Base-by-base conservation (phyloP, 2,797 vertebrate genomes). In the Chelonia mydas region DNA sequence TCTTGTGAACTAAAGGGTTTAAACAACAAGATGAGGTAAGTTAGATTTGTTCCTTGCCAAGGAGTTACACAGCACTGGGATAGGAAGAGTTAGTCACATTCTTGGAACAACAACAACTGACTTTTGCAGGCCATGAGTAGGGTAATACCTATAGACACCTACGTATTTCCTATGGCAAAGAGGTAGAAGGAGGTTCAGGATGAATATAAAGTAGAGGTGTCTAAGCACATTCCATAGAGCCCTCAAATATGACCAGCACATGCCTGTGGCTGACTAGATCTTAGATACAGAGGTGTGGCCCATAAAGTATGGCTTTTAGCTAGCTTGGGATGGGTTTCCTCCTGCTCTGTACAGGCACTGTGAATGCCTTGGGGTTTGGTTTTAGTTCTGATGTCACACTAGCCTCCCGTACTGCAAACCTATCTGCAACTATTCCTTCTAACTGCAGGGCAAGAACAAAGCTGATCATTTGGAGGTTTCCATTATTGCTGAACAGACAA, bases 1-100 rank as follows among this genome's bases (percentile, higher is more conserved):
- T 99, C 98, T 99, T 99, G 97, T 99, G 99, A 98, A 99, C 99
- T 99, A 78, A 0, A 3, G 25, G 90, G 89, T 41, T 11, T 59
- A 86, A n/a, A 41, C 76, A 13, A 0, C 2, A 0, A 17, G 11
- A 89, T 11, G 5, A 41, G 4, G 7, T 13, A 61, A 78, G 54
- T 1, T 6, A 3, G 4, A 21, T n/a, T 92, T 31, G 15, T 49
- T 16, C 78, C 54, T 83, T 12, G n/a, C 13, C 23, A 88, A 91
- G 45, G 50, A 82, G 13, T 9, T 3, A 31, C 11, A 7, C 1
- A 55, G 16, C 16, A 25, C 28, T 45, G 31, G 47, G 54, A 79
- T 28, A n/a, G n/a, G 37, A 90, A 65, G 25, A 37, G 45, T 23
- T 57, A n/a, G 31, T 33, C 31, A 80, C 19, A 23, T 37, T 57